These are phyloP conservation scores for Phalacrocorax brasilianus DNA, from an alignment of 2,113 vertebrate species.

Conservation along the genomic window DNA sequence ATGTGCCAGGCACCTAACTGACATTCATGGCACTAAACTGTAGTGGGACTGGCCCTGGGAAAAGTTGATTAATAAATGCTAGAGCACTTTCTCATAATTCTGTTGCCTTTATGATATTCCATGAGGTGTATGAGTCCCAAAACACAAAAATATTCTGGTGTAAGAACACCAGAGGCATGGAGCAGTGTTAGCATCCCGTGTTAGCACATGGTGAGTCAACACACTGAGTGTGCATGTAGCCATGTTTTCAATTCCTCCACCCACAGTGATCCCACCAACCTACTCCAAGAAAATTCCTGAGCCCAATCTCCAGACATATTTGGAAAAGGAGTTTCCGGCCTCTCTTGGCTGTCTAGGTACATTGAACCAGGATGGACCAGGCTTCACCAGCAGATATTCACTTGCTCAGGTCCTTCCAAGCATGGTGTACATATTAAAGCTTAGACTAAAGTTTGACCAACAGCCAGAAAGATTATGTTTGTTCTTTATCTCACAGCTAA, in stretches of 20 bases:
- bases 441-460: background rate
- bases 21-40: background rate
- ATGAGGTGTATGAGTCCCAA: background rate
- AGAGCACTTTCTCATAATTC: background rate
- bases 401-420: background rate
- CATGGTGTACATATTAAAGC: background rate
- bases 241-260: background rate
- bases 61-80: background rate
- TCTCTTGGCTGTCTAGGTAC: background rate
- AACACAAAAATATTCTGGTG: background rate
- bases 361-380: background rate
- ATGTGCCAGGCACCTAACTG: background rate
- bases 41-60: background rate
- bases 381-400: background rate
- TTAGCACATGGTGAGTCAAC: background rate
- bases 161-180: background rate
- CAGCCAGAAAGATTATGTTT: background rate
- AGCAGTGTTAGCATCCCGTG: rapidly evolving
- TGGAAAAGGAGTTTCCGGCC: background rate
- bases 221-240: background rate
- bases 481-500: background rate
- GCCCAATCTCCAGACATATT: background rate
- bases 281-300: background rate
- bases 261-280: background rate
- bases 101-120: background rate